Evolutionary conservation across 2,113 vertebrate genomes (phyloP).

Genomic region (Hippoglossus stenolepis): DNA sequence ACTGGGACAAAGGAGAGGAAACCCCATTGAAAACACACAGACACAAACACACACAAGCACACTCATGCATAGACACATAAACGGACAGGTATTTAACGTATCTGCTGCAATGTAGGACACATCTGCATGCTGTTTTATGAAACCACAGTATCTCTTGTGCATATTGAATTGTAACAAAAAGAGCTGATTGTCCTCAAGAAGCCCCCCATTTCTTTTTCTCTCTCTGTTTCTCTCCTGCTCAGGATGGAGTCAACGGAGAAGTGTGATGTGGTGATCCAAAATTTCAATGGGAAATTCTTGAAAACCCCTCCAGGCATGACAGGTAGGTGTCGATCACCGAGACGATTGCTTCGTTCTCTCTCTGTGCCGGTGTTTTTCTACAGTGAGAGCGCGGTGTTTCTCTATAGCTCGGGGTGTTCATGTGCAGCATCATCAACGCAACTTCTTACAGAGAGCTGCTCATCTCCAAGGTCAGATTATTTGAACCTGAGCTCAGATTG

Average conservation of each 20-base stretch:
- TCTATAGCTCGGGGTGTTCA: neutral
- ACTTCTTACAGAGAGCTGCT: neutral
- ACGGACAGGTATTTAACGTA: constrained; percentile 15
- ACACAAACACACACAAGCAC: constrained; percentile 46
- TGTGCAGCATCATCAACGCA: constrained; percentile 2
- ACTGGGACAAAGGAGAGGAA: constrained; percentile 76
- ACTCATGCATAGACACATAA: constrained; percentile 21
- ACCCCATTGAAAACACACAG: constrained; percentile 67
- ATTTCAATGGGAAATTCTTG: constrained; percentile 94
- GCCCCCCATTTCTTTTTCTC: constrained; percentile 12
- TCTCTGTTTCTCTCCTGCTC: constrained; percentile 36
- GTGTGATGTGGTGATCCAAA: constrained; percentile 92
- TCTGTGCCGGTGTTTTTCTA: constrained; percentile 5
- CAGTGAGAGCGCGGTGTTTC: neutral
- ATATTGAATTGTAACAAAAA: constrained; percentile 9
- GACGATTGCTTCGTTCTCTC: neutral
- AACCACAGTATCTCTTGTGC: neutral
- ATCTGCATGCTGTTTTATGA: neutral
- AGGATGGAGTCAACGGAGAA: constrained; percentile 95
- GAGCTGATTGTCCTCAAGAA: constrained; percentile 13
- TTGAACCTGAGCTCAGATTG: neutral
- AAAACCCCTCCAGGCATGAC: constrained; percentile 93
- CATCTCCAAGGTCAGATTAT: constrained; percentile 10
- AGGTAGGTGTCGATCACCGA: constrained; percentile 77
- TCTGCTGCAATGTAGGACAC: constrained; percentile 6